Evolutionary conservation across 1,140 invertebrate genomes (phyloP).

Genomic region (Aphelenchoides besseyi): DNA sequence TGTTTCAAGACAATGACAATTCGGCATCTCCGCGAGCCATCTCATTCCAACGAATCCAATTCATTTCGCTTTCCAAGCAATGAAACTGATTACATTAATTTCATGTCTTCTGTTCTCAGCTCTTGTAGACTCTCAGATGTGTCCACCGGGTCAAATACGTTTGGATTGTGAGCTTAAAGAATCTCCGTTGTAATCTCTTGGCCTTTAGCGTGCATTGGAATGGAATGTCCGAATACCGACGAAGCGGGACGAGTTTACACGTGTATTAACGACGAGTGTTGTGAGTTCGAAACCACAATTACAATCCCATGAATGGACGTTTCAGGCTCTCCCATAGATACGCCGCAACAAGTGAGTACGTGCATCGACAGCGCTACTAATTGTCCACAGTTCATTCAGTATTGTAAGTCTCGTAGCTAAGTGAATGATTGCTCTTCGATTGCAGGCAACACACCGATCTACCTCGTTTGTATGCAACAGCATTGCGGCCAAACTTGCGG

Average conservation of each 20-base stretch:
- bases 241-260: not conserved
- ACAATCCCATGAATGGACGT: not conserved
- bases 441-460: not conserved
- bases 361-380: not conserved
- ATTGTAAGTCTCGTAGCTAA: not conserved
- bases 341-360: not conserved
- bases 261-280: not conserved
- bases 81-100: too few species aligned
- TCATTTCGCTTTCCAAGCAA: too few species aligned
- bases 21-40: too few species aligned
- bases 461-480: not conserved
- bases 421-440: not conserved
- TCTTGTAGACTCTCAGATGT: too few species aligned
- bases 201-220: slow-evolving; percentile 1
- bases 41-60: too few species aligned
- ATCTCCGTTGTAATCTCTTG: too few species aligned
- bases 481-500: not conserved
- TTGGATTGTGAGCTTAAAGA: too few species aligned
- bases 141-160: too few species aligned
- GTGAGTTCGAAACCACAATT: not conserved
- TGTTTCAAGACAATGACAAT: too few species aligned
- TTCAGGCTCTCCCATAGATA: not conserved
- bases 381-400: not conserved
- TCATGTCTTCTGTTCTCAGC: too few species aligned
- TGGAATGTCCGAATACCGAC: not conserved